These are phyloP conservation scores for Meliscaeva auricollis DNA, from an alignment of 2,888 invertebrate genomes.

Conservation along the genomic window DNA sequence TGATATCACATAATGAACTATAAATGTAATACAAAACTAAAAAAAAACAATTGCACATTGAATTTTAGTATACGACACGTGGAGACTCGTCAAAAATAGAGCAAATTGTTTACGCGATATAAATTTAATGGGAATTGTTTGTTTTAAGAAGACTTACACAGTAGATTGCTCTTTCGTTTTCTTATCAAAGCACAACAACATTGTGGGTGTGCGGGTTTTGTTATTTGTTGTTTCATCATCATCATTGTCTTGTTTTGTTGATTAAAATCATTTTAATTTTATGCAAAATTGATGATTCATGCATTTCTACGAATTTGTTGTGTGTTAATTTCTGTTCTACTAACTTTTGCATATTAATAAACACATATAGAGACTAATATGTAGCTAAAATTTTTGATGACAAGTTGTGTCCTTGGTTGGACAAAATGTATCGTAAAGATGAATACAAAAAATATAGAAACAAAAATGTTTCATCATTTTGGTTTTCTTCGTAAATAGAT, in stretches of 20 bases:
- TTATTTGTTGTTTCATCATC: background rate
- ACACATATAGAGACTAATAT: too few relatives aligned
- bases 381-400: too few relatives aligned
- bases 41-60: background rate
- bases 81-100: background rate
- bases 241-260: background rate
- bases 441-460: too few relatives aligned
- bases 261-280: background rate
- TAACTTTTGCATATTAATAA: too few relatives aligned
- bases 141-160: background rate
- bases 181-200: background rate
- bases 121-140: conserved; percentile 2
- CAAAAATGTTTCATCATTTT: too few relatives aligned
- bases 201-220: background rate
- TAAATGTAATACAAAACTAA: background rate
- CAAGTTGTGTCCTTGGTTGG: too few relatives aligned
- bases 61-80: conserved; percentile 4
- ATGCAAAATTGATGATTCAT: too few relatives aligned
- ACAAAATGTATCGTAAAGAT: too few relatives aligned
- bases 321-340: too few relatives aligned
- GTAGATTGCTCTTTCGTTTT: background rate
- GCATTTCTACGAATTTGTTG: too few relatives aligned
- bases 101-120: conserved; percentile 5
- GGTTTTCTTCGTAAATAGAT: too few relatives aligned
- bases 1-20: background rate